Evolutionary conservation across 1,140 invertebrate species (phyloP).

Genomic region (Thaumatotibia leucotreta): DNA sequence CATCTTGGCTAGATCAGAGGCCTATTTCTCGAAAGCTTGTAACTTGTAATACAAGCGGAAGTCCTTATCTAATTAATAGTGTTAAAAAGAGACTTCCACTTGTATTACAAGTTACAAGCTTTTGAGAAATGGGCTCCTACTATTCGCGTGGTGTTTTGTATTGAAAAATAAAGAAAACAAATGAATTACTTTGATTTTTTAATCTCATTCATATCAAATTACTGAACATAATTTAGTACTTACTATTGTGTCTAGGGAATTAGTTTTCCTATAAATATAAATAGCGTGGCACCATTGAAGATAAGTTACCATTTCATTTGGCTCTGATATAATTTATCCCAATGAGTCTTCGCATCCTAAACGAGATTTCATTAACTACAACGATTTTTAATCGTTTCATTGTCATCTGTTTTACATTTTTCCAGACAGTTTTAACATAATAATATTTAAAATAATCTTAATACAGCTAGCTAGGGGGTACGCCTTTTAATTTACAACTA

Average conservation of each 20-base stretch:
- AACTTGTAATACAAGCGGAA: no score
- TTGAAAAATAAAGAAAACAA: slow-evolving; percentile 30
- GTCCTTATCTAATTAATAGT: no score
- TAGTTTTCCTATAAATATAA: slow-evolving; percentile 62
- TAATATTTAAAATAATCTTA: slow-evolving; percentile 56
- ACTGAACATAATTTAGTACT: slow-evolving; percentile 72
- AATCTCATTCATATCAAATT: slow-evolving; percentile 75
- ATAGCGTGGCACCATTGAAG: slow-evolving; percentile 61
- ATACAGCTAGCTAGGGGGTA: slow-evolving; percentile 38
- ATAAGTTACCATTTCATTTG: slow-evolving; percentile 41
- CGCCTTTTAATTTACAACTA: slow-evolving; percentile 41
- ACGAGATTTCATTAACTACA: slow-evolving; percentile 37
- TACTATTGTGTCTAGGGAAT: slow-evolving; percentile 57
- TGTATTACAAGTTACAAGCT: no score
- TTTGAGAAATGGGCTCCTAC: no score
- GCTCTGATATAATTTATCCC: slow-evolving; percentile 48
- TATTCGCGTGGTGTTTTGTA: no score
- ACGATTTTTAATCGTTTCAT: slow-evolving; percentile 65
- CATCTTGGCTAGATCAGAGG: no score
- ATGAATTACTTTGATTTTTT: slow-evolving; percentile 48
- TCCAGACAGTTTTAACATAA: slow-evolving; percentile 48
- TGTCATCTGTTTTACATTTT: slow-evolving; percentile 35
- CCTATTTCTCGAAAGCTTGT: no score
- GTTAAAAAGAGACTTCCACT: no score
- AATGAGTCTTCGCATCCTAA: slow-evolving; percentile 45